These are phyloP conservation scores for Copidosoma floridanum DNA, from an alignment of 1,140 invertebrate genomes.

Conservation along the genomic window DNA sequence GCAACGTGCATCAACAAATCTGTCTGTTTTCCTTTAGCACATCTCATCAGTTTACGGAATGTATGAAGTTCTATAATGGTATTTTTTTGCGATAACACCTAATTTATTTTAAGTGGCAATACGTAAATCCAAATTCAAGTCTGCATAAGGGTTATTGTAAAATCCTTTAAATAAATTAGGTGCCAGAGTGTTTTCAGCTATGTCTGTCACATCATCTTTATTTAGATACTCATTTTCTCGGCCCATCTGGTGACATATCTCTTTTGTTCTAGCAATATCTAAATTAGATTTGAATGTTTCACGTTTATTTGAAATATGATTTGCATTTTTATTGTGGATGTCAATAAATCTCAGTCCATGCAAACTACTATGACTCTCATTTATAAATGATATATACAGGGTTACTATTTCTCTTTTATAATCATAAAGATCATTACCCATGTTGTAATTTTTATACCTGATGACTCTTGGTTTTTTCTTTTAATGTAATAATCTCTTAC, in stretches of 20 bases:
- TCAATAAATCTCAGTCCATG: constrained; percentile 36
- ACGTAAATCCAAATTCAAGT: constrained; percentile 18
- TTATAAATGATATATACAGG: constrained; percentile 40
- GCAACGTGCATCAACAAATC: constrained; percentile 24
- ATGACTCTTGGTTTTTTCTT: constrained; percentile 34
- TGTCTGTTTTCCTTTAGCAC: constrained; percentile 39
- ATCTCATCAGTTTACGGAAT: constrained; percentile 18
- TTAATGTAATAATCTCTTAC: constrained; percentile 30
- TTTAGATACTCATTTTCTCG: neutral
- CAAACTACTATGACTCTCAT: constrained; percentile 38
- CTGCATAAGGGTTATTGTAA: constrained; percentile 13
- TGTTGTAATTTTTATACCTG: constrained; percentile 44
- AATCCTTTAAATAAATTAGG: constrained; percentile 15
- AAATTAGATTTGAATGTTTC: constrained; percentile 14
- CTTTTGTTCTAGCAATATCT: constrained; percentile 2
- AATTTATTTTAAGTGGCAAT: constrained; percentile 15
- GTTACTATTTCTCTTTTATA: constrained; percentile 40
- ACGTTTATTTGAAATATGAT: neutral
- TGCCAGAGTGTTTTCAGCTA: neutral
- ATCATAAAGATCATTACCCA: constrained; percentile 28
- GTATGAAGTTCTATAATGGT: constrained; percentile 6
- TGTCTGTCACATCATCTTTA: neutral
- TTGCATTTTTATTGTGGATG: constrained; percentile 26
- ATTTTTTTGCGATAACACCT: constrained; percentile 24
- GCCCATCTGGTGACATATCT: constrained; percentile 11